Percentiles rank a stretch among this genome's conserved stretches.
Conservation (phyloP, 2,888 invertebrate genomes). For the Drosophila kokeensis region DNA sequence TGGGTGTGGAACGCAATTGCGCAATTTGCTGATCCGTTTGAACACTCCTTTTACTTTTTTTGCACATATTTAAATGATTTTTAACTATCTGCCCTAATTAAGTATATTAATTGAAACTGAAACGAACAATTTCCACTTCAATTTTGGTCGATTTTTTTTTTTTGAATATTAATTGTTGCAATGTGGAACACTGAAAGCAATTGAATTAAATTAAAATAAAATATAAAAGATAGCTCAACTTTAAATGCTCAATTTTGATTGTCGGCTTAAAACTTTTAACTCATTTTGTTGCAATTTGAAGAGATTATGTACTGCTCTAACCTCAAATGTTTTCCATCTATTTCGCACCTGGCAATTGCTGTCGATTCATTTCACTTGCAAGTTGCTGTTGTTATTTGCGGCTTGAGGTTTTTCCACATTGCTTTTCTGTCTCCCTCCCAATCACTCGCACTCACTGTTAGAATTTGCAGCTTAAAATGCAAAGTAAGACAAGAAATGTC, state of each 20-base stretch:
- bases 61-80: background rate
- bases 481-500: slow-evolving; percentile 18
- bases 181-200: slow-evolving; percentile 14
- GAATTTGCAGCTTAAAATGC: slow-evolving; percentile 35
- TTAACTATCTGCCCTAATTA: background rate
- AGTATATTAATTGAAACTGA: background rate
- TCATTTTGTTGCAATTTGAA: slow-evolving; percentile 34
- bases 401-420: slow-evolving; percentile 43
- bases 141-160: background rate
- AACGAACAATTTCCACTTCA: slow-evolving; percentile 2
- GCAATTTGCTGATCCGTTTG: background rate
- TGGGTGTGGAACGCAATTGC: slow-evolving; percentile 3
- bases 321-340: slow-evolving; percentile 39
- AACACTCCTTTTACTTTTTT: background rate
- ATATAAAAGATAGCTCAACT: background rate
- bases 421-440: background rate
- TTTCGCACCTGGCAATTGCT: slow-evolving; percentile 39
- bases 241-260: background rate
- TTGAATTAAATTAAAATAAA: slow-evolving; percentile 12
- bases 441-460: background rate
- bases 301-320: slow-evolving; percentile 38
- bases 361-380: background rate
- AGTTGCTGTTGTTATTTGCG: slow-evolving; percentile 36
- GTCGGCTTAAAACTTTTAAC: background rate
- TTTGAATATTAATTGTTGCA: slow-evolving; percentile 22